phyloP scores from a whole-genome alignment of 2,888 invertebrate species.

The Phanerotoma sp. region DNA sequence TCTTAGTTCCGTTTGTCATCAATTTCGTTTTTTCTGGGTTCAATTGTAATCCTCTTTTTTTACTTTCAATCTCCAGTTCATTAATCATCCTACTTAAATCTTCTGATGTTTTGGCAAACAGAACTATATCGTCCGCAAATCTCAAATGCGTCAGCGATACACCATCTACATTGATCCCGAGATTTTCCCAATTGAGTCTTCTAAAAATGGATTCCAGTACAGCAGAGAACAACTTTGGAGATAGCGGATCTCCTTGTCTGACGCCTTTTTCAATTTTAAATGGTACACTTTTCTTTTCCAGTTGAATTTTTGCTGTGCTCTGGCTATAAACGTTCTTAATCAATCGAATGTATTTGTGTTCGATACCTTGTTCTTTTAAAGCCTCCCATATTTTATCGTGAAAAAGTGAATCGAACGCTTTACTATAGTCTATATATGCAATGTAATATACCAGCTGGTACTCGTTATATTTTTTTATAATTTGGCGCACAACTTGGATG shows the following conservation, averaged over 20 bases:
- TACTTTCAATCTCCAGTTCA: not conserved
- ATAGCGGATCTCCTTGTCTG: not conserved
- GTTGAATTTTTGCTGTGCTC: not conserved
- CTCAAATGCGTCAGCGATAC: not conserved
- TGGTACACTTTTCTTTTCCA: not conserved
- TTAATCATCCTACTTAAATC: not conserved
- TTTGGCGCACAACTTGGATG: too few species aligned
- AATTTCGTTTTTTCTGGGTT: not conserved
- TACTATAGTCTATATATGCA: not conserved
- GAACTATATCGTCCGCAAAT: not conserved
- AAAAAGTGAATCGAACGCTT: too few species aligned
- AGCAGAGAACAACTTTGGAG: not conserved
- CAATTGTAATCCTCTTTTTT: not conserved
- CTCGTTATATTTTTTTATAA: too few species aligned
- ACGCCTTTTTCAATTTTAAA: not conserved
- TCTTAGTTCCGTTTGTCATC: not conserved
- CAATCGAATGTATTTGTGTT: not conserved
- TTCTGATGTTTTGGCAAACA: not conserved
- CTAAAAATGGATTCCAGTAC: not conserved
- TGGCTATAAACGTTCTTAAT: not conserved
- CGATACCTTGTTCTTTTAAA: not conserved
- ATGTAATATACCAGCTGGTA: not conserved
- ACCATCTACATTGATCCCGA: not conserved
- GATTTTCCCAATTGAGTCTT: not conserved
- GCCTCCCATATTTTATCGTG: not conserved